Conservation (phyloP, 2,888 invertebrate genomes). For the Drosophila diplacantha region DNA sequence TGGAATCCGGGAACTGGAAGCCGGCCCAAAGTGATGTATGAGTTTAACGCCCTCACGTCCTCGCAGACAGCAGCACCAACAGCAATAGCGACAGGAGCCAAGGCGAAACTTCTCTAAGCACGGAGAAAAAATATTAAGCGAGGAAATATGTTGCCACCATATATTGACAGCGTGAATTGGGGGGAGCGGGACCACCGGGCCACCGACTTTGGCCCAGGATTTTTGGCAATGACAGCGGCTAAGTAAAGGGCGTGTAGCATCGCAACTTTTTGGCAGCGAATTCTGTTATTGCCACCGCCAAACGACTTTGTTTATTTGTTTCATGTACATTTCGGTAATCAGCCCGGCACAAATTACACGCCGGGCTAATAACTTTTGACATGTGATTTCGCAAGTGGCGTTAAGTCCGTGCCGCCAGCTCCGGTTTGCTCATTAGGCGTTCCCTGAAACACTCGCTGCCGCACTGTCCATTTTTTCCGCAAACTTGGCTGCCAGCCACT, state of each 20-base stretch:
- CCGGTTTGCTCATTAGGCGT: conserved; percentile 64
- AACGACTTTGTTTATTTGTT: conserved; percentile 70
- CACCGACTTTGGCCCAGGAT: conserved; percentile 47
- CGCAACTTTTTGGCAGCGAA: conserved; percentile 57
- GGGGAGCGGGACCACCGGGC: conserved; percentile 21
- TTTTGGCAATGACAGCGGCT: conserved; percentile 67
- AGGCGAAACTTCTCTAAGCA: conserved; percentile 62
- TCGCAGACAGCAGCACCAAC: conserved; percentile 32
- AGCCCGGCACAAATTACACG: conserved; percentile 68
- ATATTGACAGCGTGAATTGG: conserved; percentile 58
- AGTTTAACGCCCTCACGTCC: conserved; percentile 74
- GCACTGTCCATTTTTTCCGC: conserved; percentile 65
- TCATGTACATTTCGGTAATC: conserved; percentile 63
- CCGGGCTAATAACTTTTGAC: conserved; percentile 71
- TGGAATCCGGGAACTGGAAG: conserved; percentile 9
- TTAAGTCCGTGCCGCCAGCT: conserved; percentile 33
- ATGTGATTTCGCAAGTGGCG: conserved; percentile 54
- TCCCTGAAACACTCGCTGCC: conserved; percentile 23
- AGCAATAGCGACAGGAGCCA: conserved; percentile 46
- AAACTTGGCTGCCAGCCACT: conserved; percentile 53
- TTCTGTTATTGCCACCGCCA: conserved; percentile 57
- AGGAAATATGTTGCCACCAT: conserved; percentile 65
- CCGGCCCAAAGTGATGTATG: conserved; percentile 72
- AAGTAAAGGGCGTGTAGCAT: conserved; percentile 11
- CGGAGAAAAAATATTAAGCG: conserved; percentile 53